These are phyloP conservation scores for Chanos chanos DNA, from an alignment of 2,797 vertebrate genomes.

Conservation along the genomic window DNA sequence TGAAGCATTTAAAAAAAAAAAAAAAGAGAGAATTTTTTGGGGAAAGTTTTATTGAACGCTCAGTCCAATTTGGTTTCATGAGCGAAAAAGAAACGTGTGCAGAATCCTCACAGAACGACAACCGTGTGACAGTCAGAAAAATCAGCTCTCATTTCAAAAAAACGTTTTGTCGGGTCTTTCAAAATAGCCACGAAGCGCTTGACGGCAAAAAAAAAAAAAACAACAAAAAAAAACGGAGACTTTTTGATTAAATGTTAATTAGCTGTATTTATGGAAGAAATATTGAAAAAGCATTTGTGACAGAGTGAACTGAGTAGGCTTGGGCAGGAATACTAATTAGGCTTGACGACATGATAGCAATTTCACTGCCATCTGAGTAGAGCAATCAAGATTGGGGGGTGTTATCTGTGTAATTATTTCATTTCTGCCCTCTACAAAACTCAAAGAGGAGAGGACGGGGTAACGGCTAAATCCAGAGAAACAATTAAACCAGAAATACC, in stretches of 20 bases:
- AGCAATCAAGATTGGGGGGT: constrained; percentile 56
- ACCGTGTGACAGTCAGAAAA: neutral
- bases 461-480: constrained; percentile 35
- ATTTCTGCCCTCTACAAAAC: constrained; percentile 40
- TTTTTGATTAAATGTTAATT: constrained; percentile 55
- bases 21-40: no score
- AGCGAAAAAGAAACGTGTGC: no score
- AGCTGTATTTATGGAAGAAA: constrained; percentile 34
- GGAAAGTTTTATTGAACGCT: no score
- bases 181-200: neutral
- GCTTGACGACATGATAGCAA: constrained; percentile 48
- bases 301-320: constrained; percentile 17
- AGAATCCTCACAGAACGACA: no score
- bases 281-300: constrained; percentile 52
- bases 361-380: constrained; percentile 56
- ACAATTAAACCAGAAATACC: constrained; percentile 40
- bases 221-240: neutral
- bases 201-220: constrained; percentile 1
- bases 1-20: neutral
- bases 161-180: neutral
- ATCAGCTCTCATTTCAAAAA: constrained; percentile 4
- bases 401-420: constrained; percentile 60
- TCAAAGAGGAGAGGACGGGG: constrained; percentile 1
- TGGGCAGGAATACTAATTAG: constrained; percentile 50
- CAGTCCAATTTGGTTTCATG: no score